Evolutionary conservation across 1,140 invertebrate species (phyloP), one percentile per base, ranked within the genome.

Genomic region (Contarinia nasturtii): DNA sequence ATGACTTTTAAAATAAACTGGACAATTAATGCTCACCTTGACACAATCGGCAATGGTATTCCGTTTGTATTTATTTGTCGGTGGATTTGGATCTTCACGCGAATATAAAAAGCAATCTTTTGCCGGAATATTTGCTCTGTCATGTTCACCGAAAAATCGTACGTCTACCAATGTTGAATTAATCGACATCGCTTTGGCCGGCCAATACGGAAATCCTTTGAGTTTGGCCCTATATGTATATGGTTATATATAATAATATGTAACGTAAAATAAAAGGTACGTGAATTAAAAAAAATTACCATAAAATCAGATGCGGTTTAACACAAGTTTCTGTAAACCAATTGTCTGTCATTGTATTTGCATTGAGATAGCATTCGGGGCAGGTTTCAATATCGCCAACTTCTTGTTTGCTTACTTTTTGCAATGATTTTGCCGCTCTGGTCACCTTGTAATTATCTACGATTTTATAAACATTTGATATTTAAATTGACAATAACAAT

Each of bases 121-220:
- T 0, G 78, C 69, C 0, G 85, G 76, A 11, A 95, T 82, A 85
- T 87, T 91, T 2, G 89, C 87, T 53, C 84, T 76, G 67, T 94
- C 88, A 66, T 95, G 90, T 41, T 84, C 84, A 4, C 91, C 91
- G 66, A 95, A 95, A 67, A 95, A 95, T 14, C 89, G 66, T 8
- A 92, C 87, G 64, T 94, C 90, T 1, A 93, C 82, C 47, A 76
- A 67, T 0, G 79, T 77, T 53, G 80, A 82, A 12, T 74, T 63
- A 21, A 80, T 69, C 7, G 78, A 73, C 76, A 93, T 82, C 0
- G 80, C 86, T 68, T 95, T 95, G 0, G 86, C 88, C 1, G 91
- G 90, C 90, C 91, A 94, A 65, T 82, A 91, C 2, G 90, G 91
- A 57, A 91, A 94, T 14, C 89, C 89, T 69, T 92, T 93, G 0